These are phyloP conservation scores for Buphagus erythrorhynchus DNA, from an alignment of 2,797 vertebrate genomes.

Conservation along the genomic window DNA sequence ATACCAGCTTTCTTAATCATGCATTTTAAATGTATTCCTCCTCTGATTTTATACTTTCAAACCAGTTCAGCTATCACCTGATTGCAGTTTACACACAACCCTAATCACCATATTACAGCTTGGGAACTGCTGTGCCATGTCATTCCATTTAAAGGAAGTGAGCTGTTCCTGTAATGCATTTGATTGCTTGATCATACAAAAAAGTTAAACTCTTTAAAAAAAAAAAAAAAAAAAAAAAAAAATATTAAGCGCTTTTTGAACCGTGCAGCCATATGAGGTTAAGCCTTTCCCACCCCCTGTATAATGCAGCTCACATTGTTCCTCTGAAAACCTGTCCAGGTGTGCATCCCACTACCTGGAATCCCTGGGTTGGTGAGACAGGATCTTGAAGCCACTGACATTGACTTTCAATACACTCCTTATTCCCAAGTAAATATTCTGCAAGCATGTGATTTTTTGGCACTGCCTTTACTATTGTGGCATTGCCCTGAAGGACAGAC, in stretches of 20 bases:
- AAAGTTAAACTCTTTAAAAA: neutral
- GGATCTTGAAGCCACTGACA: slow-evolving; percentile 12
- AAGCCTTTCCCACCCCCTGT: neutral
- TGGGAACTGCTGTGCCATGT: slow-evolving; percentile 45
- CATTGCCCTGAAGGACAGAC: slow-evolving; percentile 53
- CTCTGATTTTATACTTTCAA: slow-evolving; percentile 53
- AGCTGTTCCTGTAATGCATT: neutral
- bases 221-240: too few relatives aligned
- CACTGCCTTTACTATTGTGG: slow-evolving; percentile 45
- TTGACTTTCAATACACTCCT: neutral
- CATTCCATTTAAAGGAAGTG: slow-evolving; percentile 16
- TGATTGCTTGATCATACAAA: neutral
- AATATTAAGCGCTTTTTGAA: neutral
- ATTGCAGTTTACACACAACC: slow-evolving; percentile 22
- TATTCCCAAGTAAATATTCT: slow-evolving; percentile 54
- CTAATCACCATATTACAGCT: slow-evolving; percentile 41
- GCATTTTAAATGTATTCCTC: slow-evolving; percentile 35
- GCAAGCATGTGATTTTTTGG: slow-evolving; percentile 47
- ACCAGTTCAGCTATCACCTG: slow-evolving; percentile 46
- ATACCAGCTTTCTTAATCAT: slow-evolving; percentile 22
- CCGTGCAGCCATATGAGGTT: neutral
- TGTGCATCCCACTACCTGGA: slow-evolving; percentile 1
- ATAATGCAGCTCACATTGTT: neutral
- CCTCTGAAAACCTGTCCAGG: slow-evolving; percentile 3
- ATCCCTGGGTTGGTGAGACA: neutral